Percentiles rank a stretch among this genome's conserved stretches.
These are phyloP conservation scores for Myotis lucifugus DNA, from an alignment of 2,113 vertebrate genomes.

Conservation along the genomic window DNA sequence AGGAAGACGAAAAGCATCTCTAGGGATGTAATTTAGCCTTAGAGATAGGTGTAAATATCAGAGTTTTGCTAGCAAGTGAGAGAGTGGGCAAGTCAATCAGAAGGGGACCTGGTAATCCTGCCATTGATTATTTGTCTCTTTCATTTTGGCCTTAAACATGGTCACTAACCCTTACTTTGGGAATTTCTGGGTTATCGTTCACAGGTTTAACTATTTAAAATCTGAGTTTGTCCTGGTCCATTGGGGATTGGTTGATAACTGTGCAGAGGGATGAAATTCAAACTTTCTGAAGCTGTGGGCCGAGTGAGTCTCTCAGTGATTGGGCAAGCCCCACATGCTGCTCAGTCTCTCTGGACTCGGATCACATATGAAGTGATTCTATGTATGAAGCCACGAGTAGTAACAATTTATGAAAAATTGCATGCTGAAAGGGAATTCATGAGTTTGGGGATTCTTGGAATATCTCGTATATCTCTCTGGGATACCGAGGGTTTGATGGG, in stretches of 20 bases:
- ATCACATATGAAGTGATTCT: not conserved
- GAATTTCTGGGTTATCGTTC: not conserved
- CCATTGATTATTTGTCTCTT: not conserved
- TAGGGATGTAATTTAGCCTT: not conserved
- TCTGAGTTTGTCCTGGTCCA: not conserved
- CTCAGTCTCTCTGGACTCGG: not conserved
- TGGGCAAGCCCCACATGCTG: not conserved
- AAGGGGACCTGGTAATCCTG: not conserved
- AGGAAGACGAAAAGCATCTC: not conserved
- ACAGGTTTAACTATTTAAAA: not conserved
- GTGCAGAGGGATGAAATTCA: not conserved
- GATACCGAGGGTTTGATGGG: not conserved
- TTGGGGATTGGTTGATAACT: not conserved
- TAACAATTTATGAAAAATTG: not conserved
- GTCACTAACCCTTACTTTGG: not conserved
- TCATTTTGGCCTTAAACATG: not conserved
- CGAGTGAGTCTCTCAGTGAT: not conserved
- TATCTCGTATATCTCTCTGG: not conserved
- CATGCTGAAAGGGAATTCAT: not conserved
- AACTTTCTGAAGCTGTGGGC: not conserved
- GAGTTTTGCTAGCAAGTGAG: not conserved
- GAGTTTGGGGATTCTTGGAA: slow-evolving; percentile 4
- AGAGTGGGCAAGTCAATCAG: not conserved
- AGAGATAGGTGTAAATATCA: not conserved
- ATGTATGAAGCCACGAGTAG: not conserved